Percentiles rank a stretch among this genome's conserved stretches.
Conservation (phyloP, 2,888 invertebrate genomes). For the Brachylomia viminalis region DNA sequence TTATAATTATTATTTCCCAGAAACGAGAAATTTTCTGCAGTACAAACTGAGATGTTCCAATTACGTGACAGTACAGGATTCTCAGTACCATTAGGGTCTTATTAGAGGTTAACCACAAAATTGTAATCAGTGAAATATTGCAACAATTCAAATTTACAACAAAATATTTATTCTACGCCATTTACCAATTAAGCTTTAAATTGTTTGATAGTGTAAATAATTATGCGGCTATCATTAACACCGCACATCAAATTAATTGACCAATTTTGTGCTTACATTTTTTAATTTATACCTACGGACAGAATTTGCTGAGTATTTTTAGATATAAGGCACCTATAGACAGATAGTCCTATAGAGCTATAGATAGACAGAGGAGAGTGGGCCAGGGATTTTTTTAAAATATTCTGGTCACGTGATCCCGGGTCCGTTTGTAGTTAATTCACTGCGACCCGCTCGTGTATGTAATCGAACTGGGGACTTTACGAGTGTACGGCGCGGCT, state of each 20-base stretch:
- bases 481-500: slow-evolving; percentile 77
- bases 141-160: slow-evolving; percentile 27
- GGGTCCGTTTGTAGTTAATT: slow-evolving; percentile 82
- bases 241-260: slow-evolving; percentile 19
- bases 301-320: slow-evolving; percentile 17
- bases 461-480: slow-evolving; percentile 82
- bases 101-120: slow-evolving; percentile 10
- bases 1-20: slow-evolving; percentile 33
- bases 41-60: background rate
- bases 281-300: slow-evolving; percentile 7
- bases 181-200: slow-evolving; percentile 43
- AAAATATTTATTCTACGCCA: slow-evolving; percentile 33
- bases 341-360: slow-evolving; percentile 71
- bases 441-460: slow-evolving; percentile 78
- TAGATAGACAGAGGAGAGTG: slow-evolving; percentile 66
- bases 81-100: background rate
- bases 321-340: slow-evolving; percentile 30
- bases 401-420: slow-evolving; percentile 79
- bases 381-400: slow-evolving; percentile 74
- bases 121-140: slow-evolving; percentile 22
- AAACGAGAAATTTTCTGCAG: slow-evolving; percentile 13
- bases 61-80: background rate
- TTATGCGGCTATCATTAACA: slow-evolving; percentile 43
- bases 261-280: slow-evolving; percentile 8
- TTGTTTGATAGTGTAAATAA: slow-evolving; percentile 45